A percentile compares a stretch with the other conserved stretches of the same genome.
Evolutionary conservation across 2,113 vertebrate genomes (phyloP).

Genomic region (Oceanodroma tethys): DNA sequence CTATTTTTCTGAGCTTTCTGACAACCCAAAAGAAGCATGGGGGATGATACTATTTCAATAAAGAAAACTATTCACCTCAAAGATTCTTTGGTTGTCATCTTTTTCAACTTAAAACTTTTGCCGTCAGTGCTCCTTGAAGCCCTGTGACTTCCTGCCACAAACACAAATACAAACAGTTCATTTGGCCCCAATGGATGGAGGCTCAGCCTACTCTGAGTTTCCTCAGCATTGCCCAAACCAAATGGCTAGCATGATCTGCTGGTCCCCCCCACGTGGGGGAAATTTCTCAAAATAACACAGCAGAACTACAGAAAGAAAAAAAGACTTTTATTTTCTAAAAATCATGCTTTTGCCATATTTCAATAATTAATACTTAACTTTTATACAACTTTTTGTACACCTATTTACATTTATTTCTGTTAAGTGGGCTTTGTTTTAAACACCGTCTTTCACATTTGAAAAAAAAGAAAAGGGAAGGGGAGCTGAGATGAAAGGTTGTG

Average conservation of each 20-base stretch:
- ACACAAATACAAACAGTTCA: not conserved
- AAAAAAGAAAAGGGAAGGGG: not conserved
- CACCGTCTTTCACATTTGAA: conserved; percentile 17
- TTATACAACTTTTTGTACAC: conserved; percentile 51
- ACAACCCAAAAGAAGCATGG: not conserved
- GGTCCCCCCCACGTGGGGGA: fast-evolving
- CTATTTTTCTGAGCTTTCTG: not conserved
- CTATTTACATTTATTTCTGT: conserved; percentile 59
- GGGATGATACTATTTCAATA: not conserved
- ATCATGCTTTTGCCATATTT: not conserved
- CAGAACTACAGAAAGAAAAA: conserved; percentile 40
- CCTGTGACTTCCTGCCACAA: not conserved
- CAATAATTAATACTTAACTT: conserved; percentile 20
- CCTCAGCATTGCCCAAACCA: not conserved
- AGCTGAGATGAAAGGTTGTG: not conserved
- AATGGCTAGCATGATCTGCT: not conserved
- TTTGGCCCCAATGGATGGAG: not conserved
- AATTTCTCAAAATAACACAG: conserved; percentile 10
- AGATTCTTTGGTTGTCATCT: not conserved
- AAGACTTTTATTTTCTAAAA: conserved; percentile 49
- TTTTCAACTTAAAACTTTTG: not conserved
- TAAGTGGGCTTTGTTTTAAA: not conserved
- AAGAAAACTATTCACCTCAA: not conserved
- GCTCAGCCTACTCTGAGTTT: not conserved
- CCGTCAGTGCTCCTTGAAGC: not conserved